Base-by-base conservation (phyloP, 1,140 invertebrate genomes). In the Drosophila miranda region DNA sequence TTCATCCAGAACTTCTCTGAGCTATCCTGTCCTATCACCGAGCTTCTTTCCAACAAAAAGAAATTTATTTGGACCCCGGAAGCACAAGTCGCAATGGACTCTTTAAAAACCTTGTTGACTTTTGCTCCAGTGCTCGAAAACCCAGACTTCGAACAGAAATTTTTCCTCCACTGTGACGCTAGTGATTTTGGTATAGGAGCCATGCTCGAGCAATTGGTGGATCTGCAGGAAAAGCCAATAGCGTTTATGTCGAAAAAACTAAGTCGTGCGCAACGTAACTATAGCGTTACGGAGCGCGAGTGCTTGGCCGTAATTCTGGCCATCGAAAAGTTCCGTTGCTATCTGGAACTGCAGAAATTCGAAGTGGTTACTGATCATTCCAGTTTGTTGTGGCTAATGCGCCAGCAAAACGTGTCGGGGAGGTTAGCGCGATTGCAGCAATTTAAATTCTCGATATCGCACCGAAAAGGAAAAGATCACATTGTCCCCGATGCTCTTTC, bases 401-500 rank as follows among this genome's bases (percentile, higher is more conserved):
- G 54, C 9, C 54, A 56, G 19, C 26, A 56, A 21, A 56, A 56
- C 28, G 42, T 56, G 16, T 56, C 14, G 4, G 26, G 26, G 16
- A 28, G 8, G 54, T 45, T 46, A 8, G 45, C 52, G 9, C 34
- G 52, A 7, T 11, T 58, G 5, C 28, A 58, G 4, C 19, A 19
- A 0, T 41, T 26, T 23, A 48, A 50, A 13, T 49, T 49, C 11
- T 14, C 26, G 13, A 43, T 54, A 11, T 42, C 52, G 7, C 52
- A 43, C 38, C 3, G 41, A 21, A 54, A 54, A n/a, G 52, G 52
- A 19, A 60, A 38, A 4, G 73, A 90, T 13, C 72, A 90, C 42
- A 30, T 88, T 6, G 77, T 90, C 2, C 45, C 67, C 16, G 66
- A 75, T 16, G 61, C 66, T 1, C 21, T 75, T 5, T 71, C 60